These are phyloP conservation scores for Crocidura indochinensis DNA, from an alignment of 2,797 vertebrate species.

Conservation along the genomic window DNA sequence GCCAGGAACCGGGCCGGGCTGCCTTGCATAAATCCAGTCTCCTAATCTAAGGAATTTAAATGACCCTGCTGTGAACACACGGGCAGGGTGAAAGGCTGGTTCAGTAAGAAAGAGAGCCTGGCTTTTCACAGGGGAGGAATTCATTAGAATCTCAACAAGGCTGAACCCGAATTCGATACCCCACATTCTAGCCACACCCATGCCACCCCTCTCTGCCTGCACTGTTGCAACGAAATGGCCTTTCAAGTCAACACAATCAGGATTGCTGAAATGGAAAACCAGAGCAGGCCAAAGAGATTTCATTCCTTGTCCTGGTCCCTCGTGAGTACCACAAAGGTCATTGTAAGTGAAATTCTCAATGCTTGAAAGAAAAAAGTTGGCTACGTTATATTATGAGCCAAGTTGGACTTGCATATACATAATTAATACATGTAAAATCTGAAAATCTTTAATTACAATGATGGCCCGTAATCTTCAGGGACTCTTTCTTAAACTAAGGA, in stretches of 20 bases:
- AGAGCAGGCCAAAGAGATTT: not conserved
- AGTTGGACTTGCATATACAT: constrained; percentile 14
- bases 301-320: not conserved
- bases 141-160: not conserved
- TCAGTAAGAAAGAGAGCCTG: constrained; percentile 39
- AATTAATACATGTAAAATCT: not conserved
- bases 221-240: not conserved
- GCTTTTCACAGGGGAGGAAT: constrained; percentile 29
- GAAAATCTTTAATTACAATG: constrained; percentile 17
- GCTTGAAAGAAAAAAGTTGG: constrained; percentile 26
- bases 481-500: not conserved
- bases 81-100: constrained; percentile 33
- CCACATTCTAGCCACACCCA: not conserved
- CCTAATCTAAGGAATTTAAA: constrained; percentile 81
- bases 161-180: not conserved
- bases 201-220: not conserved
- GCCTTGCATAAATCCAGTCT: constrained; percentile 50
- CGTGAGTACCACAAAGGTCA: not conserved
- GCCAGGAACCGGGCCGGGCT: constrained; percentile 62
- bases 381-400: not conserved
- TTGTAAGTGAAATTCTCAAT: not conserved
- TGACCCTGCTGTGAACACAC: constrained; percentile 32
- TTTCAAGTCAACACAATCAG: too few species aligned
- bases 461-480: not conserved
- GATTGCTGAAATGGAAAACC: not conserved